A percentile compares a stretch with the other conserved stretches of the same genome.
Evolutionary conservation across 2,888 invertebrate species (phyloP).

Genomic region (Hetaerina titia): DNA sequence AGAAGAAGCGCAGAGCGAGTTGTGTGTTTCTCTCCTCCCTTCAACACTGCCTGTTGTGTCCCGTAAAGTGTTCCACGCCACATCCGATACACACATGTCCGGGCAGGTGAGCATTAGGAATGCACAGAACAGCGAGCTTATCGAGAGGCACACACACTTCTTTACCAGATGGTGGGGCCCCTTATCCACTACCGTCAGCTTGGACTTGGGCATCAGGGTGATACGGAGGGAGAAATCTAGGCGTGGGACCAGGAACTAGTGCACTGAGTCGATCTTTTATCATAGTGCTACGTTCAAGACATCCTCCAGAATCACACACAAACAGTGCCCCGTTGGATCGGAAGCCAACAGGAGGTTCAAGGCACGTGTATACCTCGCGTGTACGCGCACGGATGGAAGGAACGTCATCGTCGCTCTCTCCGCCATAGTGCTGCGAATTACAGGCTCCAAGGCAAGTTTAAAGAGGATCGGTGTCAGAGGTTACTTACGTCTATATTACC

Average conservation of each 20-base stretch:
- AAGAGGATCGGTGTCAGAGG: too few relatives aligned
- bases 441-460: too few relatives aligned
- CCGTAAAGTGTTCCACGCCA: background rate
- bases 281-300: conserved; percentile 71
- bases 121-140: background rate
- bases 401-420: too few relatives aligned
- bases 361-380: too few relatives aligned
- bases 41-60: background rate
- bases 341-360: too few relatives aligned
- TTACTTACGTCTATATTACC: too few relatives aligned
- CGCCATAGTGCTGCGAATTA: too few relatives aligned
- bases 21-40: background rate
- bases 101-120: conserved; percentile 66
- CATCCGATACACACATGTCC: background rate
- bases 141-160: conserved; percentile 53
- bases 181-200: background rate
- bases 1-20: background rate
- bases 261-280: conserved; percentile 71
- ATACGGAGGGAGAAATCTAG: background rate
- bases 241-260: conserved; percentile 61
- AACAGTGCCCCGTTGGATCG: conserved; percentile 70
- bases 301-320: conserved; percentile 69
- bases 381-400: too few relatives aligned
- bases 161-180: background rate
- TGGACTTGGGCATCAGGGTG: background rate